phyloP scores from a whole-genome alignment of 53 echinoderm and acorn worm genomes.

The Holothuria leucospilota region DNA sequence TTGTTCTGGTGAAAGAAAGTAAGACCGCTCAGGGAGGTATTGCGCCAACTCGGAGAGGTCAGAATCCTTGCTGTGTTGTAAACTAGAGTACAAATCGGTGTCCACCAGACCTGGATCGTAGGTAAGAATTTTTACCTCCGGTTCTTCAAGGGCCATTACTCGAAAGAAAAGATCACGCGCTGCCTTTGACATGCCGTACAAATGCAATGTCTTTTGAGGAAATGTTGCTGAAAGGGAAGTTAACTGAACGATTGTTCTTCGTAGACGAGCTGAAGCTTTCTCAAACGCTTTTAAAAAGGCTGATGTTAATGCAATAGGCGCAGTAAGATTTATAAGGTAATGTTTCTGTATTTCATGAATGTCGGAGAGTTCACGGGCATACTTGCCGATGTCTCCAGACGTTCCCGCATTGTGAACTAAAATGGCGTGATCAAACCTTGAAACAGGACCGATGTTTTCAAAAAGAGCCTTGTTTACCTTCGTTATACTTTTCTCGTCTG shows the following conservation, averaged over 20 bases:
- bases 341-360: slow-evolving; percentile 19
- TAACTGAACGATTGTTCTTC: slow-evolving; percentile 63
- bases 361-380: slow-evolving; percentile 13
- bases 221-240: slow-evolving; percentile 44
- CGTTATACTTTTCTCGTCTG: slow-evolving; percentile 10
- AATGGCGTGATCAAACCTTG: slow-evolving; percentile 50
- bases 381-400: slow-evolving; percentile 25
- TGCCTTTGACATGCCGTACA: slow-evolving; percentile 71
- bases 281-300: slow-evolving; percentile 58
- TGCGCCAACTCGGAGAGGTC: slow-evolving; percentile 18
- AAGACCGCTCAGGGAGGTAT: not conserved
- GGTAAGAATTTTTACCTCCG: slow-evolving; percentile 66
- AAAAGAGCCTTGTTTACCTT: slow-evolving; percentile 11
- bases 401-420: slow-evolving; percentile 72
- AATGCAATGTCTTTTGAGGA: slow-evolving; percentile 51
- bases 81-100: slow-evolving; percentile 52
- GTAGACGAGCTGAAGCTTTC: slow-evolving; percentile 25
- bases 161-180: slow-evolving; percentile 68
- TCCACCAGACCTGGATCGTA: slow-evolving; percentile 67
- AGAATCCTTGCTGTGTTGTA: slow-evolving; percentile 34
- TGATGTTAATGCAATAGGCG: slow-evolving; percentile 50
- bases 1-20: slow-evolving; percentile 52
- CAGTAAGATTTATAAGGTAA: slow-evolving; percentile 43
- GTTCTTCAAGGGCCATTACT: slow-evolving; percentile 70
- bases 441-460: slow-evolving; percentile 30